A percentile compares a stretch with the other conserved stretches of the same genome.
Conservation (phyloP, 2,113 vertebrate genomes). For the Casuarius casuarius region DNA sequence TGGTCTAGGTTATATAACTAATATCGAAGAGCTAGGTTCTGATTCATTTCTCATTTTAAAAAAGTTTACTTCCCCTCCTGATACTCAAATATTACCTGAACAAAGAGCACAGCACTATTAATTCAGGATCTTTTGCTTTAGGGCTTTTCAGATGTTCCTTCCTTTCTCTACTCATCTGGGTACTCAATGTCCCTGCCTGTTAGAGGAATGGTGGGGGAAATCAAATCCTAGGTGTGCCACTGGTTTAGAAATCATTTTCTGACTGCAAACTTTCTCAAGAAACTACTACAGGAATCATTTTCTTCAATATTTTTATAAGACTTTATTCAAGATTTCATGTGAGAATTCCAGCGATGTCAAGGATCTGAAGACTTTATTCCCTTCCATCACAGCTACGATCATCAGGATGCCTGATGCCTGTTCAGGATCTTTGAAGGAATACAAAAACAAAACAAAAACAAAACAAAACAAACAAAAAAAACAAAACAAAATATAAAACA, state of each 20-base stretch:
- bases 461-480: neutral
- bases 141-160: neutral
- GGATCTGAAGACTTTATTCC: neutral
- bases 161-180: neutral
- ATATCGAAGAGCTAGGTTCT: neutral
- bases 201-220: neutral
- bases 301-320: neutral
- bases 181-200: neutral
- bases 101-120: neutral
- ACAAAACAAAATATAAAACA: neutral
- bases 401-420: neutral
- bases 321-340: neutral
- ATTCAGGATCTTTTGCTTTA: neutral
- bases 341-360: neutral
- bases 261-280: neutral
- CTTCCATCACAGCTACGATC: neutral
- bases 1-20: neutral
- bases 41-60: neutral
- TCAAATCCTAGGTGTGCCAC: neutral
- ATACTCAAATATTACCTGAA: neutral
- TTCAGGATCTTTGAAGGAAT: neutral
- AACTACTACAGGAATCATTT: neutral
- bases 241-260: neutral
- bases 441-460: neutral
- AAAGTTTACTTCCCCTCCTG: neutral